phyloP scores from a whole-genome alignment of 2,797 vertebrate genomes.

The Nyctibius grandis region DNA sequence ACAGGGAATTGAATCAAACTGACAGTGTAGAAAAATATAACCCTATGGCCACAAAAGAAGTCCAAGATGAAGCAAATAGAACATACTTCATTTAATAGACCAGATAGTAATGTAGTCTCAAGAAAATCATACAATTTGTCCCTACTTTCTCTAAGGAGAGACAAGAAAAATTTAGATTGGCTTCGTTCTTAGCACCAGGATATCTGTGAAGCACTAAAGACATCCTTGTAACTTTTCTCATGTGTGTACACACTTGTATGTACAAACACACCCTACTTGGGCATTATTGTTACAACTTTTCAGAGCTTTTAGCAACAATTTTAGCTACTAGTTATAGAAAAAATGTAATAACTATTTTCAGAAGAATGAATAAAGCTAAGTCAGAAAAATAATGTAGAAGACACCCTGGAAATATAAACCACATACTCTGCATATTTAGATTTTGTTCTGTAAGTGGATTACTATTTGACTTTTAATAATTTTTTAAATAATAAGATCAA shows the following conservation, averaged over 20 bases:
- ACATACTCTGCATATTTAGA: not conserved
- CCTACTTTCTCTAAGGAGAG: not conserved
- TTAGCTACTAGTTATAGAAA: not conserved
- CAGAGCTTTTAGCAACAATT: not conserved
- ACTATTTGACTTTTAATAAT: not conserved
- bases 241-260: rapidly evolving
- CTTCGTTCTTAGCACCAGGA: not conserved
- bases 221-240: not conserved
- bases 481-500: not conserved
- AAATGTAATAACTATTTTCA: not conserved
- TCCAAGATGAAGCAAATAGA: not conserved
- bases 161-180: not conserved
- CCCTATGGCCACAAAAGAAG: not conserved
- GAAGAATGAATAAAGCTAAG: not conserved
- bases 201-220: not conserved
- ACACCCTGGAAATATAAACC: not conserved
- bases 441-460: not conserved
- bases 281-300: not conserved
- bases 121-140: rapidly evolving
- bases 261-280: not conserved
- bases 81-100: not conserved
- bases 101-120: not conserved
- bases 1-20: not conserved
- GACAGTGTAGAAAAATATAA: not conserved
- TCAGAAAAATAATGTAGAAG: not conserved